phyloP scores from a whole-genome alignment of 1,140 invertebrate species.

The Metopolophium dirhodum region DNA sequence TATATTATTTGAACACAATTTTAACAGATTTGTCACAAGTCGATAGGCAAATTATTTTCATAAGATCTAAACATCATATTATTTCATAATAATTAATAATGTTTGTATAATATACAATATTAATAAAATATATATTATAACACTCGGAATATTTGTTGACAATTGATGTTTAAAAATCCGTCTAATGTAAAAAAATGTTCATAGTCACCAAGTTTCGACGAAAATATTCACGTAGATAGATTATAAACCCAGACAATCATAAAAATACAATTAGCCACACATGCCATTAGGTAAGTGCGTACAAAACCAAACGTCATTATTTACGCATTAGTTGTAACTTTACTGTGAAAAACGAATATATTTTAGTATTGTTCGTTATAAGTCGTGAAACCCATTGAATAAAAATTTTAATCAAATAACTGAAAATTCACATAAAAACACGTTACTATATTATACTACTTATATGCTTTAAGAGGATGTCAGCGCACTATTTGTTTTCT shows the following conservation, averaged over 20 bases:
- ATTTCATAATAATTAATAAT: no score
- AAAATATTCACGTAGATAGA: background rate
- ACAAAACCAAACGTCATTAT: background rate
- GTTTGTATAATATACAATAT: no score
- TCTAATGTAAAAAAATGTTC: background rate
- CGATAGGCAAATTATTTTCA: no score
- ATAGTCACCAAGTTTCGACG: background rate
- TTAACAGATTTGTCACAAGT: no score
- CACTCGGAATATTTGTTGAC: background rate
- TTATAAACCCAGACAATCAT: background rate
- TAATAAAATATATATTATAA: background rate
- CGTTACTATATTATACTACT: background rate
- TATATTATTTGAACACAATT: background rate
- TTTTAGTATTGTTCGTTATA: background rate
- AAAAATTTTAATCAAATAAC: background rate
- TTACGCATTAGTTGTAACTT: background rate
- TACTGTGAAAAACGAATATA: background rate
- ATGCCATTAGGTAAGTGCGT: background rate
- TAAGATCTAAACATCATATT: no score
- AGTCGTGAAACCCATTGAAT: background rate
- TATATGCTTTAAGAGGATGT: background rate
- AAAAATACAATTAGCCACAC: background rate
- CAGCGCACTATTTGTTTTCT: no score
- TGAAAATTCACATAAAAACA: background rate
- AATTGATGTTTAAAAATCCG: background rate